These are phyloP conservation scores for Patella depressa DNA, from an alignment of 2,888 invertebrate genomes.

Conservation along the genomic window DNA sequence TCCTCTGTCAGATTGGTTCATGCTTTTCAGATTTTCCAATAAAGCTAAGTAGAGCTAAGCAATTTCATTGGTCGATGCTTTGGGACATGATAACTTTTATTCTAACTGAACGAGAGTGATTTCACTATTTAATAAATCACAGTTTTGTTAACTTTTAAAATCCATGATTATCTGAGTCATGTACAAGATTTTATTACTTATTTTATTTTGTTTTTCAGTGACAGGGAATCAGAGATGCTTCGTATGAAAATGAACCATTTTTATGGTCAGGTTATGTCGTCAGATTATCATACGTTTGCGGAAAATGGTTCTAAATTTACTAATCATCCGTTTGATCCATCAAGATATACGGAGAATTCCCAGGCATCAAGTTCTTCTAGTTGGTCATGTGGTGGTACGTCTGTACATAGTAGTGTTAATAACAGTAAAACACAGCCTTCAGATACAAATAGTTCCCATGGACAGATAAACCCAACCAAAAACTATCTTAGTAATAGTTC, in stretches of 20 bases:
- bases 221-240: constrained; percentile 18
- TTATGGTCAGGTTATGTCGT: constrained; percentile 10
- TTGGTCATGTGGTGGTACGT: constrained; percentile 48
- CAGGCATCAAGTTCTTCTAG: constrained; percentile 51
- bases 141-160: too few relatives aligned
- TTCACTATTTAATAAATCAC: too few relatives aligned
- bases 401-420: constrained; percentile 47
- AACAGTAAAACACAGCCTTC: constrained; percentile 38
- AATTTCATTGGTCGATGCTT: too few relatives aligned
- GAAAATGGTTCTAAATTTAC: constrained; percentile 35
- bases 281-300: background rate
- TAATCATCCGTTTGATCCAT: constrained; percentile 50
- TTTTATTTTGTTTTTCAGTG: constrained; percentile 13
- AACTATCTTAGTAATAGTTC: constrained; percentile 40
- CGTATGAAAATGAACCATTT: constrained; percentile 15
- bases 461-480: constrained; percentile 19
- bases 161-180: too few relatives aligned
- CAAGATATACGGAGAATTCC: constrained; percentile 51
- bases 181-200: too few relatives aligned
- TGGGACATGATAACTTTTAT: too few relatives aligned
- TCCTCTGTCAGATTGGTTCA: too few relatives aligned
- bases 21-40: too few relatives aligned
- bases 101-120: too few relatives aligned
- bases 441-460: constrained; percentile 43
- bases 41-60: too few relatives aligned